Evolutionary conservation across 2,113 vertebrate genomes (phyloP).

Genomic region (Dromaius novaehollandiae): DNA sequence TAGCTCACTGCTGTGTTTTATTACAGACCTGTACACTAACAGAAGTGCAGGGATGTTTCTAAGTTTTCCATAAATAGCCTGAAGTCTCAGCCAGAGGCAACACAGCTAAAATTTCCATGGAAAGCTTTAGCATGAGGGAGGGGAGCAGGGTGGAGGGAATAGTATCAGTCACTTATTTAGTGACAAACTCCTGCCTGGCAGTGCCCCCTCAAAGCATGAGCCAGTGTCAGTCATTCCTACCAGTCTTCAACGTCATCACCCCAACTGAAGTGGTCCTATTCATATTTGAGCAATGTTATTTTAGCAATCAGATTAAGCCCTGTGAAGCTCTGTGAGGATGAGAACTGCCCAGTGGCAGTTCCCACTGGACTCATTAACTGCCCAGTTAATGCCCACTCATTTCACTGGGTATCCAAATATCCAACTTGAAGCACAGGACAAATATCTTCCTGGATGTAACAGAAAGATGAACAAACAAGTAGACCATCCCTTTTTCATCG

Average conservation of each 20-base stretch:
- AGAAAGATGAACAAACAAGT: neutral
- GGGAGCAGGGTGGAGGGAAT: neutral
- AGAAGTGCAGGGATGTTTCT: neutral
- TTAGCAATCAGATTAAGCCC: neutral
- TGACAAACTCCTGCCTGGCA: slow-evolving; percentile 29
- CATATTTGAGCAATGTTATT: neutral
- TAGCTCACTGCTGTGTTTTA: neutral
- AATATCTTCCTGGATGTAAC: neutral
- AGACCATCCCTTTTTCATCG: neutral
- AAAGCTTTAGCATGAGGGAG: neutral
- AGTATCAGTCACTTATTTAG: neutral
- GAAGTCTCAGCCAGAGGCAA: neutral
- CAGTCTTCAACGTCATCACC: neutral
- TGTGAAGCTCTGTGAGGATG: neutral
- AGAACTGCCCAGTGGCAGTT: neutral
- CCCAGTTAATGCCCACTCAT: neutral
- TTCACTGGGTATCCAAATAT: neutral
- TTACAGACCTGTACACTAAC: neutral
- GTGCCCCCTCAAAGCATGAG: neutral
- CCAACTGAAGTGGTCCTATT: neutral
- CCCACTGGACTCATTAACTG: too few relatives aligned
- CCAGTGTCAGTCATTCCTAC: neutral
- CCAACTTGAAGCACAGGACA: neutral
- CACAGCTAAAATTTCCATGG: slow-evolving; percentile 20
- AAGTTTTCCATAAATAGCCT: neutral